A percentile compares a stretch with the other conserved stretches of the same genome.
Conservation (phyloP, 2,113 vertebrate species). For the Embiotoca jacksoni region DNA sequence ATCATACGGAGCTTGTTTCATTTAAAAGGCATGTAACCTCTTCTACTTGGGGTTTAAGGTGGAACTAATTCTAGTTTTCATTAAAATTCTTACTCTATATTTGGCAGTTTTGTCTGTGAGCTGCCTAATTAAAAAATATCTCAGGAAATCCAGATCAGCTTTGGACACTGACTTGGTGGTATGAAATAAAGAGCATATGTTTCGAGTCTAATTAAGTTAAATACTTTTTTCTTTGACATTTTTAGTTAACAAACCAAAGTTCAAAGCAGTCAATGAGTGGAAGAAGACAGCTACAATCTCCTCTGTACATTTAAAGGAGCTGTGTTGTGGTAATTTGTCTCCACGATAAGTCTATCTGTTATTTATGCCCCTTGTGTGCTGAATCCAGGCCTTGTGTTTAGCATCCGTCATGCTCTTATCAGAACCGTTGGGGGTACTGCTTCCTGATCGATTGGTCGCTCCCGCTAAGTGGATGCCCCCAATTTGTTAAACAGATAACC, state of each 20-base stretch:
- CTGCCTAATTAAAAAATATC: constrained; percentile 53
- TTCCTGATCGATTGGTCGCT: constrained; percentile 65
- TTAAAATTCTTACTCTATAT: constrained; percentile 66
- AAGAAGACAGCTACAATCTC: constrained; percentile 17
- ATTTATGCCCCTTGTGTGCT: constrained; percentile 42
- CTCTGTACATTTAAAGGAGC: constrained; percentile 26
- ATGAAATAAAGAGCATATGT: constrained; percentile 64
- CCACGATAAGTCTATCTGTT: constrained; percentile 59
- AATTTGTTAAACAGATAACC: constrained; percentile 59
- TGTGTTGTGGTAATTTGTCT: constrained; percentile 53
- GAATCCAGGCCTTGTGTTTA: constrained; percentile 71
- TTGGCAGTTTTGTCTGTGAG: constrained; percentile 42
- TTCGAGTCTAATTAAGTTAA: constrained; percentile 48
- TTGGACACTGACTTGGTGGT: constrained; percentile 19
- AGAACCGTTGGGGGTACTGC: constrained; percentile 54
- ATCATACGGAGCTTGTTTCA: constrained; percentile 59
- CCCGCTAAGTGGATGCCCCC: constrained; percentile 47
- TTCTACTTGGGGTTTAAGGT: constrained; percentile 51
- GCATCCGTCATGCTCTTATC: constrained; percentile 77
- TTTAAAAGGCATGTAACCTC: constrained; percentile 69
- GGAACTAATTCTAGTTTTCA: constrained; percentile 68
- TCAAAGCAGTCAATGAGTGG: constrained; percentile 32
- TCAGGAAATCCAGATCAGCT: constrained; percentile 49
- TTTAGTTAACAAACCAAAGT: constrained; percentile 38
- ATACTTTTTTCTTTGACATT: constrained; percentile 41